Evolutionary conservation across 2,888 invertebrate genomes (phyloP), one percentile per base, ranked within the genome.

Genomic region (Empis livida): DNA sequence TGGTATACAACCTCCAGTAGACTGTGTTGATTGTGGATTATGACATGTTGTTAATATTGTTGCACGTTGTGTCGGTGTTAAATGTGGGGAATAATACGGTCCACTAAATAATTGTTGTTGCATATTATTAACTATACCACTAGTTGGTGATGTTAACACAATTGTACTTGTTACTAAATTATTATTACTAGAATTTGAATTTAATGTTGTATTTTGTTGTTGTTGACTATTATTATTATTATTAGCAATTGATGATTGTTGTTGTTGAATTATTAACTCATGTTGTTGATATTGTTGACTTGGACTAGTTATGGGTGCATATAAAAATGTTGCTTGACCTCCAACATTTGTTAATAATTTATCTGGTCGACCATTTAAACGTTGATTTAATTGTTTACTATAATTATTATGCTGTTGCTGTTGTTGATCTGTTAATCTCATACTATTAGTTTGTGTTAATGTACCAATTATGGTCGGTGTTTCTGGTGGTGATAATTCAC

Each of bases 401-500:
- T 61, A 66, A 52, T 60, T 63, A 35, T 61, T 53, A 53, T 61
- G 62, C 47, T 62, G 61, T 47, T 59, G 60, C 46, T 59, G 35
- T 27, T 20, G 16, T 49, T 51, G 50, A 48, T 51, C 51, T 45
- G 49, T 53, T 49, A 55, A 53, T 48, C 56, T 61, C 43, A 55
- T 49, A 42, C 50, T 52, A 9, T 52, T 49, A 8, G 46, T 53
- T 41, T 54, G 17, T 30, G 48, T 41, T 53, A 51, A 16, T 32
- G 42, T 9, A 38, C 45, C 39, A 53, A 46, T 23, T 47, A 63
- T 56, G 31, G 61, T 64, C 31, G 68, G 68, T 46, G 68, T 68
- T 51, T 68, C 68, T 35, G 70, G 67, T 41, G 68, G 68, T 44
- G 68, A 63, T 50, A 61, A 59, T 43, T 70, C 68, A 17, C 65